Evolutionary conservation across 2,888 invertebrate species (phyloP).

Genomic region (Digitonthophagus gazella): DNA sequence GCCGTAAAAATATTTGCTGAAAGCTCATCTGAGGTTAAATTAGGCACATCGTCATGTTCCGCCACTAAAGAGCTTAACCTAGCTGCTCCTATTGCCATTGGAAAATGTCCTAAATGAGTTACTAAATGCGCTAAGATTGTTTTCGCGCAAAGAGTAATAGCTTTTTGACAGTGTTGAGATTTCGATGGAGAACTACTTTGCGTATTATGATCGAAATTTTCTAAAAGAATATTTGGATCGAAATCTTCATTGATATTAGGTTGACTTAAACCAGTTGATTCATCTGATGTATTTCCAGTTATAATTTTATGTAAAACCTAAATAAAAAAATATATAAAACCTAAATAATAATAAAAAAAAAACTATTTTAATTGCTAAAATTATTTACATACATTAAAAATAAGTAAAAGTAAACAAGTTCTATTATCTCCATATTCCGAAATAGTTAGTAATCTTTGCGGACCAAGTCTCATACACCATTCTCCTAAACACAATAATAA

Average conservation of each 20-base stretch:
- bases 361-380: too few relatives aligned
- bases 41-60: slow-evolving; percentile 86
- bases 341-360: too few relatives aligned
- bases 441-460: slow-evolving; percentile 60
- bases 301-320: slow-evolving; percentile 63
- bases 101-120: slow-evolving; percentile 92
- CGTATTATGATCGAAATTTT: slow-evolving; percentile 60
- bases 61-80: slow-evolving; percentile 85
- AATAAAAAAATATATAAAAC: slow-evolving; percentile 22
- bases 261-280: slow-evolving; percentile 52
- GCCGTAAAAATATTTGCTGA: slow-evolving; percentile 79
- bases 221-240: slow-evolving; percentile 69
- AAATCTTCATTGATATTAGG: slow-evolving; percentile 65
- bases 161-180: slow-evolving; percentile 54
- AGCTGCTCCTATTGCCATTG: slow-evolving; percentile 85
- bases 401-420: slow-evolving; percentile 59
- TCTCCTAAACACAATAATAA: slow-evolving; percentile 88
- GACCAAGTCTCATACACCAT: slow-evolving; percentile 87
- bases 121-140: slow-evolving; percentile 79
- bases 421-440: slow-evolving; percentile 50
- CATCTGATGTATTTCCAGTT: slow-evolving; percentile 56
- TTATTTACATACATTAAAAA: slow-evolving; percentile 63
- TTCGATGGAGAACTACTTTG: slow-evolving; percentile 52
- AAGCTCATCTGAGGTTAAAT: slow-evolving; percentile 70
- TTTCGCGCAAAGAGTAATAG: slow-evolving; percentile 60